phyloP scores from a whole-genome alignment of 2,113 vertebrate species.

The Oncorhynchus masou region DNA sequence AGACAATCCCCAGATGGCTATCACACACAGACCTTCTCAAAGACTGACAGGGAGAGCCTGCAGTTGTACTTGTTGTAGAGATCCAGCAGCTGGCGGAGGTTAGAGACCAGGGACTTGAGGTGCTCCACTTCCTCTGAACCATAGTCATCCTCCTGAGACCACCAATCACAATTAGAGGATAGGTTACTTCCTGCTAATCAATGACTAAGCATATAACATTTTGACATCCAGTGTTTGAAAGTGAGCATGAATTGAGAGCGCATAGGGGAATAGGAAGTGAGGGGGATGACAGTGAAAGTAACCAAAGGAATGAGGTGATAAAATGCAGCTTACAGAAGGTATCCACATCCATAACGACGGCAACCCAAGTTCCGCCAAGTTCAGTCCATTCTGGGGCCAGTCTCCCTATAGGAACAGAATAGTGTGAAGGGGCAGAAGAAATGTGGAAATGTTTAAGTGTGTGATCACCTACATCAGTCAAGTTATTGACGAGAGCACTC shows the following conservation, averaged over 20 bases:
- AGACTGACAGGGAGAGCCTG: constrained; percentile 84
- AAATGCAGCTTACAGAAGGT: constrained; percentile 74
- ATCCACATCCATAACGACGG: constrained; percentile 77
- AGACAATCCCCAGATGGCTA: not conserved
- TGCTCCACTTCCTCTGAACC: constrained; percentile 77
- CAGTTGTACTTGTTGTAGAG: constrained; percentile 89
- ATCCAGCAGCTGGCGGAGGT: constrained; percentile 80
- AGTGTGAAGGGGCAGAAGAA: not conserved
- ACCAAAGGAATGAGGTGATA: no score
- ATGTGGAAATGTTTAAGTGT: not conserved
- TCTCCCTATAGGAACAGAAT: constrained; percentile 70
- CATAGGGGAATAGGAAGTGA: not conserved
- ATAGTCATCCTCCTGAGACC: constrained; percentile 75
- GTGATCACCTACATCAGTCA: not conserved
- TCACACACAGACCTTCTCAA: constrained; percentile 80
- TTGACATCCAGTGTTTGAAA: not conserved
- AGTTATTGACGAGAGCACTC: not conserved
- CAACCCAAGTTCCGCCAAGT: constrained; percentile 82
- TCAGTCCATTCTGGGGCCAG: constrained; percentile 94
- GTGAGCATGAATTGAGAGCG: no score
- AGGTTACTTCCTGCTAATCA: not conserved
- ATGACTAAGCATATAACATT: not conserved
- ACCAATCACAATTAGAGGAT: not conserved
- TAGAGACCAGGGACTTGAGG: constrained; percentile 80
- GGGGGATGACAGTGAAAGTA: no score